phyloP scores from a whole-genome alignment of 2,888 invertebrate species.

The Labia minor region DNA sequence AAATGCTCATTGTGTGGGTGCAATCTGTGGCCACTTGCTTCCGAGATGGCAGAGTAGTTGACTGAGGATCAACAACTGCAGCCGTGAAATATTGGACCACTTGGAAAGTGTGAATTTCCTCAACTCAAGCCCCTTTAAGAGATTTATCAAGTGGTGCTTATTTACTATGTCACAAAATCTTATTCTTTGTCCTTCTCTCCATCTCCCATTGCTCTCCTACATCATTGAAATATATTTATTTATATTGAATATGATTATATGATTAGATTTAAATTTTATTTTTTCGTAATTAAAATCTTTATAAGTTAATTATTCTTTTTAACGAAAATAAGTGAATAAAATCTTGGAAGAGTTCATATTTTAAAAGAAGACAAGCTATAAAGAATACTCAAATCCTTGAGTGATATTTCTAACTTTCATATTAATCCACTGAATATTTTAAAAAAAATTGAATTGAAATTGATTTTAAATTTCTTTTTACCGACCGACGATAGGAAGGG shows the following conservation, averaged over 20 bases:
- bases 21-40: constrained; percentile 2
- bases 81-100: constrained; percentile 5
- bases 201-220: neutral
- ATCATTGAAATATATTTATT: too few relatives aligned
- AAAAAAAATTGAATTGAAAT: too few relatives aligned
- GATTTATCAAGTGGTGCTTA: constrained; percentile 13
- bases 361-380: too few relatives aligned
- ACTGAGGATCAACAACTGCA: constrained; percentile 13
- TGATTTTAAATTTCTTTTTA: too few relatives aligned
- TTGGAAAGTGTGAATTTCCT: constrained; percentile 8
- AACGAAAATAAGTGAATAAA: too few relatives aligned
- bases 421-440: too few relatives aligned
- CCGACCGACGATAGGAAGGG: too few relatives aligned
- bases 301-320: too few relatives aligned
- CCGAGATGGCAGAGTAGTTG: neutral
- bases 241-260: neutral
- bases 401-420: too few relatives aligned
- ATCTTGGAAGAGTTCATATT: too few relatives aligned
- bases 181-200: neutral
- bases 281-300: neutral
- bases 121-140: neutral
- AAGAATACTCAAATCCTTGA: too few relatives aligned
- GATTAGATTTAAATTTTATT: neutral
- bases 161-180: neutral
- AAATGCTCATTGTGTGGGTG: neutral